Evolutionary conservation across 2,113 vertebrate species (phyloP), one percentile per base, ranked within the genome.

Genomic region (Psilopsiagon aymara): DNA sequence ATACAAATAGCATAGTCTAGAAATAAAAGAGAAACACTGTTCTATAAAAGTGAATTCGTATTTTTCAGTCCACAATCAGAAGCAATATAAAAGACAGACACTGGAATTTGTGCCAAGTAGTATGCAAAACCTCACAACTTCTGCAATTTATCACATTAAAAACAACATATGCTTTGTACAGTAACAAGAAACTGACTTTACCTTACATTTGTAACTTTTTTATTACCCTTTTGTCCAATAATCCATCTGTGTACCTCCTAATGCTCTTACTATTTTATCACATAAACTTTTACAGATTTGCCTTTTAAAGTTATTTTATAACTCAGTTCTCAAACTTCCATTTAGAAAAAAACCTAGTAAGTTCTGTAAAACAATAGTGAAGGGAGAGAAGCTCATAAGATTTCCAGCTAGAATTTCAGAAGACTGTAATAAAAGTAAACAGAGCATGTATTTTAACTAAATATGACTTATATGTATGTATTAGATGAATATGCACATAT

Each of bases 101-200:
- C 14, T 13, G n/a, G 62, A 88, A 89, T 52, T 17, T 31, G 66
- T 93, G 92, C 80, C 64, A 92, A 88, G 47, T 75, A 83, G 60
- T 81, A 60, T 0, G 3, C 66, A 94, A 93, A 95, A 43, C 62
- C 27, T 43, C 60, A 47, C 0, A 1, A 95, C 64, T 80, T 95
- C 69, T 95, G 73, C 29, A 93, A 81, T 71, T 81, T 88, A 88
- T 90, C 79, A 93, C 68, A 75, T 86, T 90, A 88, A 92, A 96
- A 95, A 90, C 80, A 96, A 83, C 88, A 86, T 83, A 90, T 86
- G 90, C 31, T 95, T 86, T 79, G 80, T 31, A 81, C 59, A 75
- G 73, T 90, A 88, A 91, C 88, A 96, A 88, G 80, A 90, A 89
- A 64, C 44, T 86, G 52, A 71, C 69, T 93, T 92, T 68, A 94